phyloP scores from a whole-genome alignment of 2,888 invertebrate genomes.

The Schizotus pectinicornis region DNA sequence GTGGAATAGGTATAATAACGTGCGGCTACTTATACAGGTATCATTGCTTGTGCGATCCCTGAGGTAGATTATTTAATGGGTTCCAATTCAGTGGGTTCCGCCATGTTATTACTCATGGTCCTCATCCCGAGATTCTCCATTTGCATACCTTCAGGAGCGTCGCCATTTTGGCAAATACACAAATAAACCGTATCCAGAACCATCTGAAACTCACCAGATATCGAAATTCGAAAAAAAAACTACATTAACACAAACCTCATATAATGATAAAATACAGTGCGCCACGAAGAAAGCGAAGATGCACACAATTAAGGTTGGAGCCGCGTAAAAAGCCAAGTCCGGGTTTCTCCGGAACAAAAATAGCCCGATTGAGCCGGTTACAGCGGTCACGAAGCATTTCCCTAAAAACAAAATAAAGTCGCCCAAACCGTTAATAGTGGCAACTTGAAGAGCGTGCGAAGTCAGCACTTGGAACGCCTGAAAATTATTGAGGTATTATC shows the following conservation, averaged over 20 bases:
- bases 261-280: slow-evolving; percentile 90
- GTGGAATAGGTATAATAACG: background rate
- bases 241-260: slow-evolving; percentile 73
- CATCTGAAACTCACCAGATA: slow-evolving; percentile 68
- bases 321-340: slow-evolving; percentile 81
- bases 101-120: slow-evolving; percentile 38
- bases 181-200: slow-evolving; percentile 92
- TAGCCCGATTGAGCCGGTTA: slow-evolving; percentile 80
- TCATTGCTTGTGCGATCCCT: too few species aligned
- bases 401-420: slow-evolving; percentile 92
- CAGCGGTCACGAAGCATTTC: slow-evolving; percentile 81
- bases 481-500: slow-evolving; percentile 35
- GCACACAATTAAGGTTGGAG: slow-evolving; percentile 83
- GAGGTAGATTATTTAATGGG: slow-evolving; percentile 55
- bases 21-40: background rate
- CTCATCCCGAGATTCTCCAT: slow-evolving; percentile 80
- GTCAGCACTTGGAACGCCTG: slow-evolving; percentile 88
- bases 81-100: slow-evolving; percentile 54
- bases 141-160: slow-evolving; percentile 81
- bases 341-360: slow-evolving; percentile 75
- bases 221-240: background rate
- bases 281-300: slow-evolving; percentile 91
- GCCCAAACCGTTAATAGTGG: slow-evolving; percentile 90
- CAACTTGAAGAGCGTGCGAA: slow-evolving; percentile 84
- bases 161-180: slow-evolving; percentile 93